Evolutionary conservation across 2,888 invertebrate species (phyloP).

Genomic region (Pristionchus entomophagus): DNA sequence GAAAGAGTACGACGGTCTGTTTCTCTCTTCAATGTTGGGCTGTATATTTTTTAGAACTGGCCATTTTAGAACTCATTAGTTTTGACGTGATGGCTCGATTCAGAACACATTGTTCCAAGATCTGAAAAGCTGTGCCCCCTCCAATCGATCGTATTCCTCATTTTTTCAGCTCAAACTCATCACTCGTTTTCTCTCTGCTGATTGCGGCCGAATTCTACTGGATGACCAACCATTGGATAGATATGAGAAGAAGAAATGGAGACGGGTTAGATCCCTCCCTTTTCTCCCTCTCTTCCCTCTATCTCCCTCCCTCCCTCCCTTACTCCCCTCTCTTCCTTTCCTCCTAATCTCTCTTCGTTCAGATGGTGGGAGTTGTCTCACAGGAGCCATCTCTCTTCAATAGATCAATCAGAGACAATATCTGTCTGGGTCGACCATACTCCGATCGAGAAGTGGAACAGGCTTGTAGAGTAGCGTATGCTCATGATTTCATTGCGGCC

Average conservation of each 20-base stretch:
- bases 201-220: background rate
- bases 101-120: too few species aligned
- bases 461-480: constrained; percentile 1
- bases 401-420: constrained; percentile 2
- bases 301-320: background rate
- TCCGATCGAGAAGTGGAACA: background rate
- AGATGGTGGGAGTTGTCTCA: constrained; percentile 30
- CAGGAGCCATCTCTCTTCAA: constrained; percentile 31
- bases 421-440: constrained; percentile 27
- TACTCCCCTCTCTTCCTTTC: background rate
- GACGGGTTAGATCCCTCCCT: background rate
- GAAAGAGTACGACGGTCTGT: constrained; percentile 40
- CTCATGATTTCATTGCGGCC: constrained; percentile 32
- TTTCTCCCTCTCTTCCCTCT: background rate
- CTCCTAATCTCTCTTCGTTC: background rate
- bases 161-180: background rate
- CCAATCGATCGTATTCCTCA: too few species aligned
- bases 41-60: too few species aligned
- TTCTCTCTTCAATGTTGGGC: too few species aligned
- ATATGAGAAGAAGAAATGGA: background rate
- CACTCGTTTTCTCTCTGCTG: constrained; percentile 6
- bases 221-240: background rate
- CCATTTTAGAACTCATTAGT: too few species aligned
- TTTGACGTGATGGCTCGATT: too few species aligned
- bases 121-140: too few species aligned